phyloP scores from a whole-genome alignment of 1,140 invertebrate species.

The Meloidogyne hapla region DNA sequence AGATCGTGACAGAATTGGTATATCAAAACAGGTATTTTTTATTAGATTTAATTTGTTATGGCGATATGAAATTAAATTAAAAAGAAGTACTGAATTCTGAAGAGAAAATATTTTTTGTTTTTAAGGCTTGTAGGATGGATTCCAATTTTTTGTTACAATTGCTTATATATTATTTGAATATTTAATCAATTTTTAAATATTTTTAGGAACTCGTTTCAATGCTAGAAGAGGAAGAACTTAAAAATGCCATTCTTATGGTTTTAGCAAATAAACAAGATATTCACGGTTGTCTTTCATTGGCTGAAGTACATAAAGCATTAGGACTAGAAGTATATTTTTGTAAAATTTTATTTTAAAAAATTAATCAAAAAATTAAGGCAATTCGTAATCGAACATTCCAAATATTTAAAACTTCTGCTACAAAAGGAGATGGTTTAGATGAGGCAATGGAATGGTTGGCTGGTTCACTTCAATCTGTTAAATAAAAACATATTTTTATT shows the following conservation, averaged over 20 bases:
- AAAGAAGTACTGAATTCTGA: too few species aligned
- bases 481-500: constrained; percentile 7
- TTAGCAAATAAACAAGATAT: constrained; percentile 99
- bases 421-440: constrained; percentile 95
- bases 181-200: too few species aligned
- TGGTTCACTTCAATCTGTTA: constrained; percentile 44
- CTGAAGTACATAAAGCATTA: constrained; percentile 92
- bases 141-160: too few species aligned
- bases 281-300: constrained; percentile 85
- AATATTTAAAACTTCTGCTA: constrained; percentile 98
- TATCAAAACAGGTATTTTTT: constrained; percentile 86
- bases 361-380: constrained; percentile 64
- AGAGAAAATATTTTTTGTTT: constrained; percentile 9
- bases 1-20: constrained; percentile 95
- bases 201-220: constrained; percentile 77
- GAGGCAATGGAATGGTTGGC: constrained; percentile 91
- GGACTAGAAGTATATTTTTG: constrained; percentile 73
- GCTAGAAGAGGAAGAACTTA: constrained; percentile 95
- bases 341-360: background rate
- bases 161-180: too few species aligned
- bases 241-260: constrained; percentile 88
- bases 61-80: too few species aligned
- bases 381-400: constrained; percentile 96
- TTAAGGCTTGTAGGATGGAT: too few species aligned
- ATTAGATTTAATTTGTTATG: too few species aligned